Conservation (phyloP, 2,888 invertebrate species). For the Meghimatium bilineatum region DNA sequence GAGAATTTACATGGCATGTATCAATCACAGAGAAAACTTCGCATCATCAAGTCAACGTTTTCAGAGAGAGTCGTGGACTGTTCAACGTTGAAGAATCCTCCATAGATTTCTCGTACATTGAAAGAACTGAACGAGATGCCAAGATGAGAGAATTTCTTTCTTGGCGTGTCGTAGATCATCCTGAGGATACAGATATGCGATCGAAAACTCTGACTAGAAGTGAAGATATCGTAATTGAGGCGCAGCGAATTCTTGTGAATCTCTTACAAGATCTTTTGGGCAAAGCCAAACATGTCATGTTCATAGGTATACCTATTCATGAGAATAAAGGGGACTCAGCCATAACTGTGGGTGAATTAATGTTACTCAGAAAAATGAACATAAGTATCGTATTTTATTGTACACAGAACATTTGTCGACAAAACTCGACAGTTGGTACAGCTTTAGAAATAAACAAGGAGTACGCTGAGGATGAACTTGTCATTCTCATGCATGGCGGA, state of each 20-base stretch:
- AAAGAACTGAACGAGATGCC: not conserved
- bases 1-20: not conserved
- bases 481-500: slow-evolving; percentile 56
- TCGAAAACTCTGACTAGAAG: slow-evolving; percentile 41
- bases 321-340: slow-evolving; percentile 58
- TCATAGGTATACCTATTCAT: slow-evolving; percentile 52
- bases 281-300: slow-evolving; percentile 45
- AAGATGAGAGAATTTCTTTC: no score
- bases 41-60: not conserved
- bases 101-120: not conserved
- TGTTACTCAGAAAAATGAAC: slow-evolving; percentile 43
- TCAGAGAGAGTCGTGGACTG: not conserved
- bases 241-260: slow-evolving; percentile 37
- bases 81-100: not conserved
- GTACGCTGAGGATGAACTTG: slow-evolving; percentile 40
- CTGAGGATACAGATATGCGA: slow-evolving; percentile 3
- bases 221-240: slow-evolving; percentile 48
- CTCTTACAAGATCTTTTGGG: slow-evolving; percentile 17
- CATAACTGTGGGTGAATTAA: slow-evolving; percentile 53
- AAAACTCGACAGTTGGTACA: slow-evolving; percentile 1
- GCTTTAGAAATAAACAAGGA: slow-evolving; percentile 27
- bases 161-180: no score
- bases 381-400: slow-evolving; percentile 44
- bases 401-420: not conserved
- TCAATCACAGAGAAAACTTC: not conserved